Percentiles rank a stretch among this genome's conserved stretches.
Evolutionary conservation across 1,140 invertebrate species (phyloP).

Genomic region (Apis laboriosa): DNA sequence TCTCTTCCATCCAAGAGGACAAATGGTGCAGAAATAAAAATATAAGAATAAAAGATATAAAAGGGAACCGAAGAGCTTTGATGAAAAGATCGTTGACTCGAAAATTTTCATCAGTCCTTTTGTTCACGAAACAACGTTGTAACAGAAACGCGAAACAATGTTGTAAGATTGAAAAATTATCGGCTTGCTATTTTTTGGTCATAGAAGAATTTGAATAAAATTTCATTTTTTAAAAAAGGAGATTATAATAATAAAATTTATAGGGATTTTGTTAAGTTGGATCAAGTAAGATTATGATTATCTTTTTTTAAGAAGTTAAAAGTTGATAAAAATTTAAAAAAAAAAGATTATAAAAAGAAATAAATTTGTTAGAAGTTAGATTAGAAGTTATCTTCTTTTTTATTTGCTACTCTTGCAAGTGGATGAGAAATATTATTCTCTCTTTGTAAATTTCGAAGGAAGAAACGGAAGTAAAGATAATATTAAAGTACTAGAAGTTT

Average conservation of each 20-base stretch:
- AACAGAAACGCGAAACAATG: not conserved
- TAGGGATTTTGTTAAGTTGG: too few relatives aligned
- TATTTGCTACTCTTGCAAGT: not conserved
- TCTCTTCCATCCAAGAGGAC: too few relatives aligned
- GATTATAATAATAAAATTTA: too few relatives aligned
- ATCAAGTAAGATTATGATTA: too few relatives aligned
- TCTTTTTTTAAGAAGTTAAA: too few relatives aligned
- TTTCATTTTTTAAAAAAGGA: not conserved
- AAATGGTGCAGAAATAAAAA: not conserved
- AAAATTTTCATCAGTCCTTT: slow-evolving; percentile 36
- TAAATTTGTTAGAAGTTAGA: too few relatives aligned
- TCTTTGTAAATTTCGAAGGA: not conserved
- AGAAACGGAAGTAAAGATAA: not conserved
- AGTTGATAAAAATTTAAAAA: too few relatives aligned
- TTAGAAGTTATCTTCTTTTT: too few relatives aligned
- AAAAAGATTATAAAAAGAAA: too few relatives aligned
- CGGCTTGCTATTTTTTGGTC: not conserved
- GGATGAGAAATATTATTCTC: not conserved
- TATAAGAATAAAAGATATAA: not conserved
- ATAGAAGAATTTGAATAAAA: not conserved
- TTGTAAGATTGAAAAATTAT: slow-evolving; percentile 18
- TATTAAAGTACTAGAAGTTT: not conserved
- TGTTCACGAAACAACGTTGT: slow-evolving; percentile 1
- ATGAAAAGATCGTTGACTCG: slow-evolving; percentile 36
- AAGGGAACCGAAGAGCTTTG: not conserved